phyloP scores from a whole-genome alignment of 2,113 vertebrate genomes.

The Morone chrysops region DNA sequence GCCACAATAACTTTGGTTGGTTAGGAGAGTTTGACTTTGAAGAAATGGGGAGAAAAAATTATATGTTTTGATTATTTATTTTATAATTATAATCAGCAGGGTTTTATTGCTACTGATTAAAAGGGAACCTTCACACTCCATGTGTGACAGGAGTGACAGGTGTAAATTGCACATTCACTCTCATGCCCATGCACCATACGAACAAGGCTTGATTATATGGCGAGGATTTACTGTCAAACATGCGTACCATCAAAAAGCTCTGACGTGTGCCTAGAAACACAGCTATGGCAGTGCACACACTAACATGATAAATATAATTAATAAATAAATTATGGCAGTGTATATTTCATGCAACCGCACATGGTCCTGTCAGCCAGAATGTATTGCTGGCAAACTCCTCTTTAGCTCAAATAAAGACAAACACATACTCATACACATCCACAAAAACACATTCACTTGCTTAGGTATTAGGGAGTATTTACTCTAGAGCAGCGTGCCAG shows the following conservation, averaged over 20 bases:
- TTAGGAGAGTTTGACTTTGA: background rate
- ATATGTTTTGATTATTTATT: background rate
- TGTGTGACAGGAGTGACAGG: constrained; percentile 25
- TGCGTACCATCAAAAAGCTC: constrained; percentile 1
- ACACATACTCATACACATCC: background rate
- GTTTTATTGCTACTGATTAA: constrained; percentile 18
- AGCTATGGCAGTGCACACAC: constrained; percentile 12
- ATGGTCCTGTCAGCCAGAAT: constrained; percentile 28
- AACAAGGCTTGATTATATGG: constrained; percentile 13
- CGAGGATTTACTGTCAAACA: constrained; percentile 26
- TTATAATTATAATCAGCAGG: background rate
- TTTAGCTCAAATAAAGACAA: constrained; percentile 15
- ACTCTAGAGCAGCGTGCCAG: constrained; percentile 40
- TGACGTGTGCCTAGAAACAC: constrained; percentile 5
- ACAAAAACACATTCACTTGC: background rate
- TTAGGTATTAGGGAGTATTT: constrained; percentile 48
- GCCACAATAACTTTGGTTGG: background rate
- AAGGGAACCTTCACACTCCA: constrained; percentile 17
- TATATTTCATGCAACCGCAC: constrained; percentile 47
- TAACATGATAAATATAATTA: constrained; percentile 34
- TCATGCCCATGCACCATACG: background rate
- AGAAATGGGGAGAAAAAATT: background rate
- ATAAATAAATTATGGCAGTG: constrained; percentile 42
- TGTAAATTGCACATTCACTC: constrained; percentile 14
- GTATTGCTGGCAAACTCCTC: constrained; percentile 25